Evolutionary conservation across 2,888 invertebrate genomes (phyloP), one percentile per base, ranked within the genome.

Genomic region (Aromia moschata): DNA sequence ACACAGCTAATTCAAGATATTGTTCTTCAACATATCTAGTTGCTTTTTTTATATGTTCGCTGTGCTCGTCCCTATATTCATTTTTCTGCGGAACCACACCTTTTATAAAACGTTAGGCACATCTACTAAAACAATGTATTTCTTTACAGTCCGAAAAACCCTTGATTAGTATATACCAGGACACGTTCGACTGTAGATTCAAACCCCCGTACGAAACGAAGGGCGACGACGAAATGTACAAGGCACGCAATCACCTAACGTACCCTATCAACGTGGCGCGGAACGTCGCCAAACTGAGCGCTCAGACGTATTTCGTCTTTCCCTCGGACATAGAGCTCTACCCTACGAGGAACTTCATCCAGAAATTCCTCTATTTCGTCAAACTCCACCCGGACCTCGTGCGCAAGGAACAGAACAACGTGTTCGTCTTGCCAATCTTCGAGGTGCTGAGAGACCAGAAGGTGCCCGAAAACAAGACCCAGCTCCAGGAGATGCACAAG

Each of bases 121-220:
- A n/a, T n/a, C n/a, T n/a, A n/a, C n/a, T n/a, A n/a, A n/a, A n/a
- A n/a, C n/a, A n/a, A n/a, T n/a, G n/a, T n/a, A n/a, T n/a, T n/a
- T n/a, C n/a, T n/a, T n/a, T n/a, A n/a, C n/a, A n/a, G n/a, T n/a
- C n/a, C n/a, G n/a, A n/a, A n/a, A n/a, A n/a, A 12, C 61, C 67
- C 4, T 45, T 74, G 10, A 9, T 62, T 11, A 40, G 65, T 10
- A 43, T 65, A 2, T 75, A 73, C 54, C 33, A 64, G 41, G 75
- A 76, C 40, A 31, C 84, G 20, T 89, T 85, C 79, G 91, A 93
- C 78, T 94, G 93, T 76, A 83, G 87, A 5, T 74, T 82, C 41
- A 81, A 84, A 7, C 85, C 92, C 1, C 92, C 93, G 0, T 93
- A 88, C 82, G 79, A 83, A 43, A 87, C 87, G 69, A 83, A 87